Base-by-base conservation (phyloP, 2,113 vertebrate species). In the Antechinus flavipes region DNA sequence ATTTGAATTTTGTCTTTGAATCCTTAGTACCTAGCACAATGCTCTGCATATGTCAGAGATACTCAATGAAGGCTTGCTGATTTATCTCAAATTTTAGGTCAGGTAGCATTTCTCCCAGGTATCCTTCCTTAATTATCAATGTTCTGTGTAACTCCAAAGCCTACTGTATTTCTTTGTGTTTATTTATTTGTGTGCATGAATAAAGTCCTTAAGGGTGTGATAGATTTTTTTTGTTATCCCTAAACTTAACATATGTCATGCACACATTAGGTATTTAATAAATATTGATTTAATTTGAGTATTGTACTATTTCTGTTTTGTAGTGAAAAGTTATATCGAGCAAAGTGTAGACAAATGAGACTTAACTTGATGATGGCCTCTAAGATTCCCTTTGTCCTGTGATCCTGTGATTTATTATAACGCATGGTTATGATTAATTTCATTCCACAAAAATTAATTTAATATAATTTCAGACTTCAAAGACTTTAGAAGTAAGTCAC, bases 121-220 rank as follows among this genome's bases (percentile, higher is more conserved):
- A 76, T 14, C 14, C 61, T 61, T 84, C 68, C n/a, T 6, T 19
- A 42, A 14, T 22, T 84, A 68, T 35, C 58, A 84, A 5, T 84
- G 1, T 84, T 42, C 35, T n/a, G n/a, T 76, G 35, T 42, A 5
- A 42, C n/a, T 84, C 19, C 35, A 42, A 42, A n/a, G 6, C n/a
- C 68, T 10, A 14, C 14, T 61, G 27, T 30, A 11, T 61, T 68
- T 68, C 16, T 84, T 84, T 84, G 35, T 84, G 68, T 94, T 55
- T 92, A 49, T 94, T 55, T 92, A 49, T n/a, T 90, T 90, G 84
- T 89, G 30, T 68, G 68, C 68, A 84, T 42, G 68, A 68, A 16
- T n/a, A 42, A 84, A 84, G 14, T 42, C 68, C 68, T 84, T 84
- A 84, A 84, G 2, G 35, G 6, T 84, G 35, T 84, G 68, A 42